Base-by-base conservation (phyloP, 2,113 vertebrate species). In the Nothoprocta pentlandii region DNA sequence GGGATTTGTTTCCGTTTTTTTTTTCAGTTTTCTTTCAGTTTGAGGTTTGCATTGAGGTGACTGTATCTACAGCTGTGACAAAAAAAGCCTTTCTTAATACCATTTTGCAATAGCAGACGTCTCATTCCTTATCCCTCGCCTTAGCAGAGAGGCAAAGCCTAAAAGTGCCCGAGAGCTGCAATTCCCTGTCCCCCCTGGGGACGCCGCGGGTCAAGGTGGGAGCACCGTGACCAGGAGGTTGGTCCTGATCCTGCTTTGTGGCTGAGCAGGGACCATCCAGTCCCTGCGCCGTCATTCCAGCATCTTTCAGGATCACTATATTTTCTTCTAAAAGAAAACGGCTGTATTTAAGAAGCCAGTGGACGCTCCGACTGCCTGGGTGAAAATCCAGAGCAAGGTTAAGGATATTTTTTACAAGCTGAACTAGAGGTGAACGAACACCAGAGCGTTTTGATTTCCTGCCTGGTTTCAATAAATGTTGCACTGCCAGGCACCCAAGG, bases 391-490 rank as follows among this genome's bases (percentile, higher is more conserved):
- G 64, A 86, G 68, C 64, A 81, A 92, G 56, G 89, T 84, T 90
- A 88, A 88, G 73, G 42, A 61, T 28, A 85, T 87, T 83, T 82
- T 83, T 80, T 87, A 59, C 79, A 88, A 90, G 84, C 81, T 81
- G 82, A 61, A 91, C 47, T 88, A 77, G 84, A 96, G 94, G 95
- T 91, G 80, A 94, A 77, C 71, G 94, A 92, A 95, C 82, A 95
- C 62, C 47, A 75, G 83, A 94, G 74, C 36, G 1, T 93, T 77
- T 67, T 95, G 94, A 97, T 91, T 95, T 97, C 93, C 90, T 92
- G 95, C 92, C 92, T 94, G 89, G 93, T 94, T 86, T 54, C 95
- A 96, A 97, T 93, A 93, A 97, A 95, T 44, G 94, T 80, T 96
- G 93, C 87, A 96, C 82, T 94, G 81, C 73, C 87, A 90, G 78